A percentile compares a stretch with the other conserved stretches of the same genome.
Conservation (phyloP, 64 coral and sea anemone species). For the Astreopora myriophthalma region DNA sequence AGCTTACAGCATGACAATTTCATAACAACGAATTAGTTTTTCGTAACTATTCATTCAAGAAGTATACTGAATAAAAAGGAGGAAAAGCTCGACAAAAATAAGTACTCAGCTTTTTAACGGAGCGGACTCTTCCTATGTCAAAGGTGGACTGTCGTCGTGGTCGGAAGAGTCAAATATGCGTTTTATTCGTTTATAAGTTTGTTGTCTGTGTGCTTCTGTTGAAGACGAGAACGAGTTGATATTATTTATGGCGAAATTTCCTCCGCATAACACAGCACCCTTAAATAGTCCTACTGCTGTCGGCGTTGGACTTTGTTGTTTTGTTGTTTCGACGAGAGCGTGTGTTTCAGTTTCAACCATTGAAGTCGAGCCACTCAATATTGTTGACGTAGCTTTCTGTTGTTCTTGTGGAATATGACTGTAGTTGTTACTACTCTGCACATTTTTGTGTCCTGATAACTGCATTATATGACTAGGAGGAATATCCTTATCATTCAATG, state of each 20-base stretch:
- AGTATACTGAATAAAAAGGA: constrained; percentile 30
- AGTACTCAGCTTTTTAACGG: background rate
- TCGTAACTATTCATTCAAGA: constrained; percentile 5
- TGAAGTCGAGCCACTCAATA: constrained; percentile 23
- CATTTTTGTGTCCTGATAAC: constrained; percentile 71
- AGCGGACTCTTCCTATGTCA: no score
- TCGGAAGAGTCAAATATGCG: constrained; percentile 42
- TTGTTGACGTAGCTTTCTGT: constrained; percentile 59
- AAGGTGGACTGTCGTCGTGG: constrained; percentile 41
- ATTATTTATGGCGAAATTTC: background rate
- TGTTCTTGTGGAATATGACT: constrained; percentile 60
- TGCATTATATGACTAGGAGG: constrained; percentile 73
- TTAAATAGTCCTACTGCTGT: constrained; percentile 26
- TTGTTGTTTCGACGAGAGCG: background rate
- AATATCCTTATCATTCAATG: constrained; percentile 51
- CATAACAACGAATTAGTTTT: constrained; percentile 5
- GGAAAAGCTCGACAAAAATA: constrained; percentile 18
- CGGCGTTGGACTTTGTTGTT: background rate
- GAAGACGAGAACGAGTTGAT: constrained; percentile 17
- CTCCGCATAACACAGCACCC: constrained; percentile 16
- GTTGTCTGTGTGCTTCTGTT: constrained; percentile 1
- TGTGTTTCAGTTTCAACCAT: background rate
- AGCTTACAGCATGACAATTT: no score
- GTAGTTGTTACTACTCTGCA: constrained; percentile 72
- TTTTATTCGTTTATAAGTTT: constrained; percentile 54